A percentile compares a stretch with the other conserved stretches of the same genome.
Evolutionary conservation across 2,797 vertebrate species (phyloP).

Genomic region (Geotrypetes seraphini): DNA sequence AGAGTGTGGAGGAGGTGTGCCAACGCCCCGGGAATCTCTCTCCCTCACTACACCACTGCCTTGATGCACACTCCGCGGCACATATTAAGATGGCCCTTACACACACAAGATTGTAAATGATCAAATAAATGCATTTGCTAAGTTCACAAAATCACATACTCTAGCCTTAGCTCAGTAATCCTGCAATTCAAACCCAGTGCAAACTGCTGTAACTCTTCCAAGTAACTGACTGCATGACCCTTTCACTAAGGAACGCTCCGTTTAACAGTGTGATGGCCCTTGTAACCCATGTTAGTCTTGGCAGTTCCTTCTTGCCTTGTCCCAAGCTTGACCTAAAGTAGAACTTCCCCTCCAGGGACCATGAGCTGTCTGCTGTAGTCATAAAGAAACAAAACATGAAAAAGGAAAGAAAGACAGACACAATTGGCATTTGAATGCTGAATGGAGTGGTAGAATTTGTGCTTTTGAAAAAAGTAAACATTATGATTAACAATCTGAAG

Average conservation of each 20-base stretch:
- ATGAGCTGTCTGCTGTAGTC: conserved; percentile 3
- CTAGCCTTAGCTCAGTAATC: not conserved
- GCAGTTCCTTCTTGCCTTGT: conserved; percentile 13
- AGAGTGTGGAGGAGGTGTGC: no score
- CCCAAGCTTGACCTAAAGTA: conserved; percentile 15
- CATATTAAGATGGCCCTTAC: no score
- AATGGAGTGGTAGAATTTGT: conserved; percentile 6
- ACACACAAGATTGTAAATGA: no score
- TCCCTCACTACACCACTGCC: no score
- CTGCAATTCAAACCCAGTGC: not conserved
- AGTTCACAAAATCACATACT: not conserved
- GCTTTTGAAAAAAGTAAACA: conserved; percentile 22
- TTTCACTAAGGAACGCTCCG: not conserved
- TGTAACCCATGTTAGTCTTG: conserved; percentile 18
- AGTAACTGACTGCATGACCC: conserved; percentile 4
- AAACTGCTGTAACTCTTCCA: not conserved
- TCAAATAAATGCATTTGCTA: conserved; percentile 2
- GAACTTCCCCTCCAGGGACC: conserved; percentile 17
- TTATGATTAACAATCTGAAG: conserved; percentile 21
- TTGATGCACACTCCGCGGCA: no score
- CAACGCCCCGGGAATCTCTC: no score
- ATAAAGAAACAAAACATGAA: no score
- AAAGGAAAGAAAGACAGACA: conserved; percentile 2
- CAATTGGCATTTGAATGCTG: conserved; percentile 8
- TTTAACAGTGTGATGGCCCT: not conserved